Evolutionary conservation across 2,113 vertebrate genomes (phyloP).

Genomic region (Panthera leo): DNA sequence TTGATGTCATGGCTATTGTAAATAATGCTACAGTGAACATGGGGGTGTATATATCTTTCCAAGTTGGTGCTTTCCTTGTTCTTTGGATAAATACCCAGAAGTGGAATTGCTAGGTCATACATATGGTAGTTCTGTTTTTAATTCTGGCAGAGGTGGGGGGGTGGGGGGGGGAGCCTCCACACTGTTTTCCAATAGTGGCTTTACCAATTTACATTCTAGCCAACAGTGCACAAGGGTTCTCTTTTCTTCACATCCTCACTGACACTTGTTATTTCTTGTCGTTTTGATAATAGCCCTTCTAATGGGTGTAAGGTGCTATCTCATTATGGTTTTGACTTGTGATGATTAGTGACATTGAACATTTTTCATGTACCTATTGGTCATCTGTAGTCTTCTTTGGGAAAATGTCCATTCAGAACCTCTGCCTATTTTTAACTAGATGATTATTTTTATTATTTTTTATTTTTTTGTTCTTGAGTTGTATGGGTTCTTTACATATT

Average conservation of each 20-base stretch:
- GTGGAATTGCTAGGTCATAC: neutral
- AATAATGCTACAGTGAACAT: neutral
- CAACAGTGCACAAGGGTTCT: neutral
- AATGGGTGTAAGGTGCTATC: neutral
- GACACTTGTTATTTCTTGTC: neutral
- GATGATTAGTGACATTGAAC: neutral
- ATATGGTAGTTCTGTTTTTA: neutral
- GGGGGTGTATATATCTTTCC: neutral
- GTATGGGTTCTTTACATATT: neutral
- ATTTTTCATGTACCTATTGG: neutral
- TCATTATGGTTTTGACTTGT: neutral
- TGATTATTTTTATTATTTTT: neutral
- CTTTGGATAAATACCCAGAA: neutral
- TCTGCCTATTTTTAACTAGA: neutral
- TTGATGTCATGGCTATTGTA: neutral
- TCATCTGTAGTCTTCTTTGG: neutral
- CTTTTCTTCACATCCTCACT: neutral
- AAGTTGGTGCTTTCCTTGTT: neutral
- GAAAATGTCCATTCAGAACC: neutral
- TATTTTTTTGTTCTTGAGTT: neutral
- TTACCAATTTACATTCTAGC: neutral
- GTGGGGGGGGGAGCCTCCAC: neutral
- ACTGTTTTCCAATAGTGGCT: neutral
- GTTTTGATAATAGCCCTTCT: neutral
- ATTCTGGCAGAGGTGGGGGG: neutral